Percentiles rank a stretch among this genome's conserved stretches.
Evolutionary conservation across 2,113 vertebrate species (phyloP).

Genomic region (Grammomys dolichurus): DNA sequence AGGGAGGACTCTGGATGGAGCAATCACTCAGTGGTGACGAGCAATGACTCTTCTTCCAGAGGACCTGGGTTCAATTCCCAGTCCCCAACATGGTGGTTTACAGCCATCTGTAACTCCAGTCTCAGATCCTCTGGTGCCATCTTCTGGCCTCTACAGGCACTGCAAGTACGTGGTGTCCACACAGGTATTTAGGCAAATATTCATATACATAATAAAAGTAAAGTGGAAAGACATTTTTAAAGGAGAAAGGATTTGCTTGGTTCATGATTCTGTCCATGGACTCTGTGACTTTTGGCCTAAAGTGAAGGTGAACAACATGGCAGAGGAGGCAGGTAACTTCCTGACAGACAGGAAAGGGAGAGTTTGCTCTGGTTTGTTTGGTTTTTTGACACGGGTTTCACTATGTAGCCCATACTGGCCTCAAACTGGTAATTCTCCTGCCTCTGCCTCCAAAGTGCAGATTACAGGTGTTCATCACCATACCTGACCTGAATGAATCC

Average conservation of each 20-base stretch:
- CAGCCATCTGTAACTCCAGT: background rate
- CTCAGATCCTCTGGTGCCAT: background rate
- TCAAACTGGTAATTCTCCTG: background rate
- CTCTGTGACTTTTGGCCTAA: background rate
- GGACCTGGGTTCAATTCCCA: background rate
- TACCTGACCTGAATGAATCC: background rate
- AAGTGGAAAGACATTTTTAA: background rate
- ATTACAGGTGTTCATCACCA: background rate
- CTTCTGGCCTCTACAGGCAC: background rate
- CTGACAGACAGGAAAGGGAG: background rate
- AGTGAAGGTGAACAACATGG: background rate
- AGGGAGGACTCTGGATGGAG: background rate
- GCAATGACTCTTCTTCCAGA: background rate
- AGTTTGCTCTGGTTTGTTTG: background rate
- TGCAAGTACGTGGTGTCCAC: background rate
- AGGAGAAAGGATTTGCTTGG: background rate
- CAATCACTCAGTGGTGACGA: background rate
- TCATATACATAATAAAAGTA: background rate
- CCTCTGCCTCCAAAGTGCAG: background rate
- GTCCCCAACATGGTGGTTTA: background rate
- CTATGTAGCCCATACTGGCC: background rate
- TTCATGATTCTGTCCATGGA: no score
- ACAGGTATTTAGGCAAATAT: background rate
- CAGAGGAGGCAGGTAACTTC: background rate
- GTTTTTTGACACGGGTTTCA: background rate